Evolutionary conservation across 2,888 invertebrate genomes (phyloP).

Genomic region (Cephus pygmeus): DNA sequence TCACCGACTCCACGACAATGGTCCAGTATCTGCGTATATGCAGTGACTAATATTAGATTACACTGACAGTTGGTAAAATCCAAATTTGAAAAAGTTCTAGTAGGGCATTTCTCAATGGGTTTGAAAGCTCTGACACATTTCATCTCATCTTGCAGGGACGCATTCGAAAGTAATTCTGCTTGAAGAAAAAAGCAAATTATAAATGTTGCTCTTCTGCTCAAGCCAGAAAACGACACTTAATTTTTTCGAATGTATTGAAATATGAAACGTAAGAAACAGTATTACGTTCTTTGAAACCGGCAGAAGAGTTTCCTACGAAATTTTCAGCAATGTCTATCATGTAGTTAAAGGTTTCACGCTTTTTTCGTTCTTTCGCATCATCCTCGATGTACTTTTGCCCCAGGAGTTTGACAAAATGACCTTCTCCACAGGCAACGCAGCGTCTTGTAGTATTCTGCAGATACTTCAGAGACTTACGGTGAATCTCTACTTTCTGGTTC

Average conservation of each 20-base stretch:
- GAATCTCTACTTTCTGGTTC: slow-evolving; percentile 73
- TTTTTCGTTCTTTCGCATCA: slow-evolving; percentile 22
- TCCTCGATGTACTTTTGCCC: slow-evolving; percentile 61
- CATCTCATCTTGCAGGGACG: no score
- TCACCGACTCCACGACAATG: slow-evolving; percentile 73
- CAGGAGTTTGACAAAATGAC: slow-evolving; percentile 68
- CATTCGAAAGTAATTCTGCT: no score
- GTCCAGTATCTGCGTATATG: slow-evolving; percentile 71
- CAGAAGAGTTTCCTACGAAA: slow-evolving; percentile 3
- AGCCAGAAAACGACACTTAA: not conserved
- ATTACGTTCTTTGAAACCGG: not conserved
- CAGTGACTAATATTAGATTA: slow-evolving; percentile 68
- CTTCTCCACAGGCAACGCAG: slow-evolving; percentile 71
- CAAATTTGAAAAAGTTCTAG: slow-evolving; percentile 67
- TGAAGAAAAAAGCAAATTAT: no score
- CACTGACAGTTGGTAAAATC: slow-evolving; percentile 73
- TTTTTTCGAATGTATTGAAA: slow-evolving; percentile 1
- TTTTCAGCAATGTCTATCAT: slow-evolving; percentile 20
- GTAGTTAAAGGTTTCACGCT: slow-evolving; percentile 25
- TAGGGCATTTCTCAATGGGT: slow-evolving; percentile 34
- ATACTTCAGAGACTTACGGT: slow-evolving; percentile 70
- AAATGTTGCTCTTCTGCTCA: not conserved
- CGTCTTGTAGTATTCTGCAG: slow-evolving; percentile 71
- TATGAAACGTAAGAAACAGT: not conserved
- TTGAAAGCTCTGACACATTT: slow-evolving; percentile 10